Evolutionary conservation across 2,797 vertebrate genomes (phyloP).

Genomic region (Galaxias olidus): DNA sequence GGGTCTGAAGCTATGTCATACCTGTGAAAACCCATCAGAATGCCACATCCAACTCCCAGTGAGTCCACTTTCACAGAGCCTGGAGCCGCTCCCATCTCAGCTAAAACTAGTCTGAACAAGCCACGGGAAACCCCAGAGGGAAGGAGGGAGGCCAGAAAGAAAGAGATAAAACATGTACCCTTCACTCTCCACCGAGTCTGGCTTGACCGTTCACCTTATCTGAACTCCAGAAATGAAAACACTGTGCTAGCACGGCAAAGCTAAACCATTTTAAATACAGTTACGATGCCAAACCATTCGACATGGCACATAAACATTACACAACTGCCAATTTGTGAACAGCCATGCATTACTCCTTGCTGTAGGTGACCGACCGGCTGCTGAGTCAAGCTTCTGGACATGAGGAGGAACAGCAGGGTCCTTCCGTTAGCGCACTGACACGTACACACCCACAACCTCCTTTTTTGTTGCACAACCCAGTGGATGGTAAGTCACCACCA

Average conservation of each 20-base stretch:
- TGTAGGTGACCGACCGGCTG: slow-evolving; percentile 4
- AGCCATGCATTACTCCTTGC: slow-evolving; percentile 2
- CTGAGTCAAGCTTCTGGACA: neutral
- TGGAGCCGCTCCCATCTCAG: slow-evolving; percentile 15
- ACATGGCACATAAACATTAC: neutral
- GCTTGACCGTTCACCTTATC: slow-evolving; percentile 11
- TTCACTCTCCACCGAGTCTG: neutral
- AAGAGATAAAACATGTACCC: neutral
- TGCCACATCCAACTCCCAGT: too few relatives aligned
- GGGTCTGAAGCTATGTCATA: too few relatives aligned
- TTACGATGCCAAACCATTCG: neutral
- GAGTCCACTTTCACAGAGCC: slow-evolving; percentile 28
- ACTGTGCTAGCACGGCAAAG: neutral
- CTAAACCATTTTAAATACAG: neutral
- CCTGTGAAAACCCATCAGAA: too few relatives aligned
- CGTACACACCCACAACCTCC: too few relatives aligned
- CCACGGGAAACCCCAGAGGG: neutral
- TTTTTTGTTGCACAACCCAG: too few relatives aligned
- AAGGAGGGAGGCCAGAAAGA: neutral
- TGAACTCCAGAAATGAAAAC: slow-evolving; percentile 5
- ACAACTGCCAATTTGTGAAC: neutral
- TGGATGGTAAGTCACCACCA: too few relatives aligned
- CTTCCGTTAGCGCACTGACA: too few relatives aligned
- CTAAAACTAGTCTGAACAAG: slow-evolving; percentile 41
- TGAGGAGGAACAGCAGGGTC: too few relatives aligned